Conservation (phyloP, 35 echinoderm and acorn worm genomes). For the Stichopus chloronotus region DNA sequence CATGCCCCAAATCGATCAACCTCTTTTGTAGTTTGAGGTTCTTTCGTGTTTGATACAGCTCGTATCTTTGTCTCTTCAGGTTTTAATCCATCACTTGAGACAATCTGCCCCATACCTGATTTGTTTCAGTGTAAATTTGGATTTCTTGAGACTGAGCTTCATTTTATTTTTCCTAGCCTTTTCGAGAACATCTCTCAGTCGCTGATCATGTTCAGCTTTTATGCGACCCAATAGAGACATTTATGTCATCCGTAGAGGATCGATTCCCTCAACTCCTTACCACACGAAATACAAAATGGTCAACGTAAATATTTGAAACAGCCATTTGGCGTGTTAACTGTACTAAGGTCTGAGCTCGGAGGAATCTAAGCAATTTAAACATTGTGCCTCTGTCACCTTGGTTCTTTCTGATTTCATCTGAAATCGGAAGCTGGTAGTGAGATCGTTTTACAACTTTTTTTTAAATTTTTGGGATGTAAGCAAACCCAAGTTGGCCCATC, state of each 20-base stretch:
- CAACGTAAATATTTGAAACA: slow-evolving; percentile 7
- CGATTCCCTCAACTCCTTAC: slow-evolving; percentile 18
- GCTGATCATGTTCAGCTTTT: background rate
- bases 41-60: slow-evolving; percentile 27
- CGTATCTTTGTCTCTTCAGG: slow-evolving; percentile 20
- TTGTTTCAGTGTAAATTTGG: background rate
- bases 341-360: background rate
- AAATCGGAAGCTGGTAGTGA: no score
- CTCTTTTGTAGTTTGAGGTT: slow-evolving; percentile 15
- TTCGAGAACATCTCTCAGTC: background rate
- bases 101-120: slow-evolving; percentile 5
- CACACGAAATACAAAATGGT: slow-evolving; percentile 12
- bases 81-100: slow-evolving; percentile 46
- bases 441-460: no score
- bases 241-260: background rate
- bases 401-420: no score
- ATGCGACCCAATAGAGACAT: no score
- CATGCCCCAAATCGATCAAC: background rate
- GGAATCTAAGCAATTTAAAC: no score
- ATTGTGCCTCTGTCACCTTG: no score
- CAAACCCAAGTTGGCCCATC: no score
- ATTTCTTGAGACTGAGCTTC: background rate
- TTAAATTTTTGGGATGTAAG: no score
- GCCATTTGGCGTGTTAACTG: slow-evolving; percentile 24
- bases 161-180: background rate